These are phyloP conservation scores for Brachymystax lenok DNA, from an alignment of 2,797 vertebrate genomes.

Conservation along the genomic window DNA sequence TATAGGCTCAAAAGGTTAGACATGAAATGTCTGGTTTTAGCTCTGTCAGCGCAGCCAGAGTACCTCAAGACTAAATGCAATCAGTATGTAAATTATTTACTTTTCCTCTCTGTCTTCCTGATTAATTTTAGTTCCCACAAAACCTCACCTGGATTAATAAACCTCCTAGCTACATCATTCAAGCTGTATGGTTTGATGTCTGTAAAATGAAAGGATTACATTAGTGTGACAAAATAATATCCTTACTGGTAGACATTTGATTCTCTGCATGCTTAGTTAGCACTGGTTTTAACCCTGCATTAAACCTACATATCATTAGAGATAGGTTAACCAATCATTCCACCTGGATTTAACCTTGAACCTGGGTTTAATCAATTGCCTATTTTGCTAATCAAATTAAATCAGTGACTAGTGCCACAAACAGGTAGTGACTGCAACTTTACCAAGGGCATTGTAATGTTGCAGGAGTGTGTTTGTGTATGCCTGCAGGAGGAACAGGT, in stretches of 20 bases:
- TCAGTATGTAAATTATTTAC: constrained; percentile 10
- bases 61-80: neutral
- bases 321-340: neutral
- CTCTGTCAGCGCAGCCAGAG: neutral
- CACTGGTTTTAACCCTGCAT: neutral
- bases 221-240: neutral
- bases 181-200: too few relatives aligned
- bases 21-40: neutral
- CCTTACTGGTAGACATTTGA: neutral
- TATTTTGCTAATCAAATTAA: neutral
- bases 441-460: neutral
- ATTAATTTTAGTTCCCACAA: neutral
- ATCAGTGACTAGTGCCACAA: neutral
- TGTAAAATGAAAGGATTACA: neutral
- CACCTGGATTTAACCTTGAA: constrained; percentile 8
- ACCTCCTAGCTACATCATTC: neutral
- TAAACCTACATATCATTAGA: neutral
- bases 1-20: neutral
- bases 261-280: neutral
- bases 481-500: neutral
- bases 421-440: neutral
- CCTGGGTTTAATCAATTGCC: neutral
- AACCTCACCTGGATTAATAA: neutral
- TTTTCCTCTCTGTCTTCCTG: neutral
- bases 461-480: neutral